phyloP scores from a whole-genome alignment of 2,797 vertebrate genomes.

The Furcifer pardalis region DNA sequence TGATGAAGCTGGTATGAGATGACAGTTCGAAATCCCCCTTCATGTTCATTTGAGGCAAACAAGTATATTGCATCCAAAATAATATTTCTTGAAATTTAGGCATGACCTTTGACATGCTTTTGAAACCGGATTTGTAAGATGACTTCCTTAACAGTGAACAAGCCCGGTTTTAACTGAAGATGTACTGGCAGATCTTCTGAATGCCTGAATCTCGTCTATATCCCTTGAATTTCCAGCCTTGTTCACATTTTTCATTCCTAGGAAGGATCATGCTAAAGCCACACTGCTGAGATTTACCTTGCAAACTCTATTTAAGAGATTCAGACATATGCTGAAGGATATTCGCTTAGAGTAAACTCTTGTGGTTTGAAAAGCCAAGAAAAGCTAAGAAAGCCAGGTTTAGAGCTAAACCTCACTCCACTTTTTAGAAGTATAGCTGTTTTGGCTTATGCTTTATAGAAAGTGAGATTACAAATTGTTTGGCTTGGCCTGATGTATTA shows the following conservation, averaged over 20 bases:
- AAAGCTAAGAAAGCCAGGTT: conserved; percentile 43
- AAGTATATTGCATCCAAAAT: conserved; percentile 30
- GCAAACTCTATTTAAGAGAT: conserved; percentile 62
- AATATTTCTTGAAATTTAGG: conserved; percentile 34
- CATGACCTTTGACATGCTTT: conserved; percentile 22
- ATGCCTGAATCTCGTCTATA: conserved; percentile 57
- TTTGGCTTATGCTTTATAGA: conserved; percentile 39
- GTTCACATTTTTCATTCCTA: conserved; percentile 61
- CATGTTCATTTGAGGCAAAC: background rate
- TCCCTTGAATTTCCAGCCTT: conserved; percentile 61
- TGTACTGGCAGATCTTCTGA: conserved; percentile 38
- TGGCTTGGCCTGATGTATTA: conserved; percentile 35
- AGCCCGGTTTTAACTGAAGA: conserved; percentile 46
- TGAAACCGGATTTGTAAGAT: conserved; percentile 36
- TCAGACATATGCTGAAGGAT: conserved; percentile 16
- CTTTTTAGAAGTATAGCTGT: conserved; percentile 40
- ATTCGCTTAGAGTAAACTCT: conserved; percentile 43
- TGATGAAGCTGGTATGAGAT: conserved; percentile 1
- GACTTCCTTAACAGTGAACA: conserved; percentile 60
- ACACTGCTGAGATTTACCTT: conserved; percentile 58
- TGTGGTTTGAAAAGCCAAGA: conserved; percentile 43
- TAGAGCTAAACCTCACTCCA: conserved; percentile 31
- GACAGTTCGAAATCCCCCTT: background rate
- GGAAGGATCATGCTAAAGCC: conserved; percentile 69
- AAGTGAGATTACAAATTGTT: conserved; percentile 36